These are phyloP conservation scores for Lepas anatifera DNA, from an alignment of 2,888 invertebrate genomes.

Conservation along the genomic window DNA sequence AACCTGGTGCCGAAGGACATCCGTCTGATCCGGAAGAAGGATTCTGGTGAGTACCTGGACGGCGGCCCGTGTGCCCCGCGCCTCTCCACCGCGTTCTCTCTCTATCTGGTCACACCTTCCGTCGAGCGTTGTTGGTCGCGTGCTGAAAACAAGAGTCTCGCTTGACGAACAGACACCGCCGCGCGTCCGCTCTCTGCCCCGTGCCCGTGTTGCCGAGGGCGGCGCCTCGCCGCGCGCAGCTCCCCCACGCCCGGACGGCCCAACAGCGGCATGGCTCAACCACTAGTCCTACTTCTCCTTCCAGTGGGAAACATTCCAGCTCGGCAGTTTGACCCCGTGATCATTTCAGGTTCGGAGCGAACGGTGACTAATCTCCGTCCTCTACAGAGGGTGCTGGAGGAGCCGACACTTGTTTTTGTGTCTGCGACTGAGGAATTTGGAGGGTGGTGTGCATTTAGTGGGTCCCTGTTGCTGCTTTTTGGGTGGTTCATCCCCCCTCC, in stretches of 20 bases:
- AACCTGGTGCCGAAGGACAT: slow-evolving; percentile 66
- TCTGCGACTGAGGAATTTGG: no score
- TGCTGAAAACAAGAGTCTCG: background rate
- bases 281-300: no score
- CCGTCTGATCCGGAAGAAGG: slow-evolving; percentile 65
- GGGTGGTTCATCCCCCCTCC: no score
- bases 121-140: background rate
- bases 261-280: no score
- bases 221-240: background rate
- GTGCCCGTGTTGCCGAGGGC: background rate
- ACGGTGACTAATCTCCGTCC: no score
- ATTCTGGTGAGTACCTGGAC: slow-evolving; percentile 52
- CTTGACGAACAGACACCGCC: background rate
- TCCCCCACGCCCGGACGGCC: slow-evolving; percentile 1
- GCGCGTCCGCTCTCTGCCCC: background rate
- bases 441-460: no score
- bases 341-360: no score
- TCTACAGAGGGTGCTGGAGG: no score
- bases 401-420: no score
- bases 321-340: no score
- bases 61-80: background rate
- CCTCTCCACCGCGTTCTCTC: background rate
- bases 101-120: background rate
- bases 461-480: no score
- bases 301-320: no score